Base-by-base conservation (phyloP, 2,113 vertebrate species). In the Caranx ignobilis region DNA sequence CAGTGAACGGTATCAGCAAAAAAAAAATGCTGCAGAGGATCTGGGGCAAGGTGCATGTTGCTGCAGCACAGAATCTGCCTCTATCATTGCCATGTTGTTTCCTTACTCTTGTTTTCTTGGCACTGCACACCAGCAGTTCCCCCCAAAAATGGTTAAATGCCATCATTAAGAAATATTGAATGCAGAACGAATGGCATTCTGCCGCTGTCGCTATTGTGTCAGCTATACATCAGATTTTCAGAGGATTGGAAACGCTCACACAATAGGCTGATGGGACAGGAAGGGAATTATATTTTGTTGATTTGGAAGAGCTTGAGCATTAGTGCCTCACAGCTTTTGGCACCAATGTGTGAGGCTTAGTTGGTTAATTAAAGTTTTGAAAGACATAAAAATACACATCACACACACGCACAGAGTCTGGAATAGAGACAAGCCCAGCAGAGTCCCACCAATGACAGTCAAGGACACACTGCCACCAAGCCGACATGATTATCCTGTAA, bases 391-490 rank as follows among this genome's bases (percentile, higher is more conserved):
- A 5, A 63, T 32, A 64, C 56, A 39, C 34, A 79, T 41, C 41
- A 47, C n/a, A 82, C 48, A 71, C 26, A 59, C 47, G 69, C 62
- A 64, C 52, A 79, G 1, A 82, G 63, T 81, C 79, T 86, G 88
- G 74, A 83, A 76, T 56, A 21, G 77, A 90, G 65, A 82, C 70
- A 71, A 69, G 62, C 54, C 68, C 71, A 32, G 67, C 81, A 84
- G 74, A 84, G 55, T 62, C 59, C 67, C 57, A 64, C 85, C 83
- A 91, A 90, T 87, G 75, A 87, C 71, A 85, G 26, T 76, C 83
- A 92, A 93, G 90, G 90, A 89, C 88, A 87, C 62, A 48, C 47
- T 6, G 34, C 26, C 66, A 69, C 69, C 76, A 52, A 71, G 72
- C 81, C 34, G 71, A 80, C 82, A 71, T 81, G 82, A 86, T 86